A percentile compares a stretch with the other conserved stretches of the same genome.
These are phyloP conservation scores for Hypothenemus hampei DNA, from an alignment of 1,140 invertebrate species.

Conservation along the genomic window DNA sequence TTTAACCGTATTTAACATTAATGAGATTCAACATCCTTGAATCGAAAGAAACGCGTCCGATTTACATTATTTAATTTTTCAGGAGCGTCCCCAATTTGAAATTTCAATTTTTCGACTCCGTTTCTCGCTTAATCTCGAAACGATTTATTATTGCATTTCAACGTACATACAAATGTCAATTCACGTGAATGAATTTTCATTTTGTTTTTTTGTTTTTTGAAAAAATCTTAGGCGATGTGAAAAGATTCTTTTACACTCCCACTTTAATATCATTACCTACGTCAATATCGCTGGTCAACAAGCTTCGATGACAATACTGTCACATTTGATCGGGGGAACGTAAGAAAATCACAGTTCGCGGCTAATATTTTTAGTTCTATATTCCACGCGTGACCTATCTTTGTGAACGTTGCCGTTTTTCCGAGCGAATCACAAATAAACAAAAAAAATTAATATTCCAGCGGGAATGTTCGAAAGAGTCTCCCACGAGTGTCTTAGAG, in stretches of 20 bases:
- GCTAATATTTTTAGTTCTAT: no score
- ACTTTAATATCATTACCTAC: no score
- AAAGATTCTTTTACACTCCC: no score
- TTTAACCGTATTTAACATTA: background rate
- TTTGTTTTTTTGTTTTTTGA: background rate
- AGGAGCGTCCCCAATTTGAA: background rate
- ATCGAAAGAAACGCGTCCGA: background rate
- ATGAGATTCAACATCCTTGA: background rate
- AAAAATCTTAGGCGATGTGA: no score
- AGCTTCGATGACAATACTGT: background rate
- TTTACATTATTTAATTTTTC: conserved; percentile 1
- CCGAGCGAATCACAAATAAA: background rate
- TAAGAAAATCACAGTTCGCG: no score
- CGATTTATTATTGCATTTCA: background rate
- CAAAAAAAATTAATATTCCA: background rate
- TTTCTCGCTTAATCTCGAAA: no score
- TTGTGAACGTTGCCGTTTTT: background rate
- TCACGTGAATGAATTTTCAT: background rate
- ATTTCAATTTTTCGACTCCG: no score
- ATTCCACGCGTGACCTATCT: no score
- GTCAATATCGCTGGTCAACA: background rate
- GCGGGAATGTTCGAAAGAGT: conserved; percentile 5
- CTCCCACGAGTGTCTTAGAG: background rate
- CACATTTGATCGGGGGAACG: background rate
- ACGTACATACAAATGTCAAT: background rate